phyloP scores from a whole-genome alignment of 2,113 vertebrate genomes.

The Alces alces region DNA sequence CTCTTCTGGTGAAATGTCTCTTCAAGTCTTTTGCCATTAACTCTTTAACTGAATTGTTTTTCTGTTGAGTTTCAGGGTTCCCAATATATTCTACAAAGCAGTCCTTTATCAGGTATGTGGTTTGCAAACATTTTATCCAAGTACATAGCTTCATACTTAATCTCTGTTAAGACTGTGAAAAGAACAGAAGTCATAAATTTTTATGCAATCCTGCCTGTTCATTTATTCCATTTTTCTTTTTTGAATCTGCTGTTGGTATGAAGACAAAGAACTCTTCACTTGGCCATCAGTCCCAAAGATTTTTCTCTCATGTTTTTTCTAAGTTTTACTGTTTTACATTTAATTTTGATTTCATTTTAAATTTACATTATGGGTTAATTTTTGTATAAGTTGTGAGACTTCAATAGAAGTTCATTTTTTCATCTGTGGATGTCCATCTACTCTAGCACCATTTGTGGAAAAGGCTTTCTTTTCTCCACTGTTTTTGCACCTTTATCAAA shows the following conservation, averaged over 20 bases:
- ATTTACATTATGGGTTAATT: neutral
- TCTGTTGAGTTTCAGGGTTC: neutral
- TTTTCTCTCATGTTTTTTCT: neutral
- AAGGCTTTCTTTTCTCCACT: neutral
- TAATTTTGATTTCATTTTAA: neutral
- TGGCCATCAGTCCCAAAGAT: neutral
- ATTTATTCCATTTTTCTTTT: neutral
- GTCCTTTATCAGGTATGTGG: neutral
- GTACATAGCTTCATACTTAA: neutral
- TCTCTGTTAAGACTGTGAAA: neutral
- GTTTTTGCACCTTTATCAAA: neutral
- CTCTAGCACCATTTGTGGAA: neutral
- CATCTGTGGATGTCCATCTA: neutral
- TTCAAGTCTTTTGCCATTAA: neutral
- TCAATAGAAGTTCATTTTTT: neutral
- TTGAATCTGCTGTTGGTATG: neutral
- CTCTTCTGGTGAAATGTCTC: neutral
- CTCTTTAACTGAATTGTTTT: neutral
- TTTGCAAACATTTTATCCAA: neutral
- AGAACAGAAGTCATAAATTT: neutral
- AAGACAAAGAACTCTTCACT: neutral
- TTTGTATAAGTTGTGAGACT: neutral
- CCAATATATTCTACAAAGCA: neutral
- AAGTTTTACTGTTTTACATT: neutral
- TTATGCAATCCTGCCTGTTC: neutral